These are phyloP conservation scores for Meloe dianella DNA, from an alignment of 2,888 invertebrate genomes.

Conservation along the genomic window DNA sequence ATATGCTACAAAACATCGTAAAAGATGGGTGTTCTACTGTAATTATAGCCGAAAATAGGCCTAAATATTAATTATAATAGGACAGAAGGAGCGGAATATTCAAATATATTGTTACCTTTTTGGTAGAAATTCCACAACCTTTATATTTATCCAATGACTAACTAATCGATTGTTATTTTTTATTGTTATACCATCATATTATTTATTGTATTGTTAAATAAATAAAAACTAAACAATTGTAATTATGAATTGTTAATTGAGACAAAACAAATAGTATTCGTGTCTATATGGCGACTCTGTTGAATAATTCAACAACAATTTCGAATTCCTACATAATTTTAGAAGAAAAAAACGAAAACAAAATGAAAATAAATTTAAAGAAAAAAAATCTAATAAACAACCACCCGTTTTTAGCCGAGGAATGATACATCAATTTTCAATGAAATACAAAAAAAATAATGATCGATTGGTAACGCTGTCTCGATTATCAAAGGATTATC, in stretches of 20 bases:
- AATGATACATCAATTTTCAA: conserved; percentile 58
- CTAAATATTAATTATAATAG: background rate
- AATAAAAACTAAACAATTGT: conserved; percentile 4
- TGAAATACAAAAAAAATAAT: conserved; percentile 58
- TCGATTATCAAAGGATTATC: conserved; percentile 59
- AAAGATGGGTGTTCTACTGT: too few relatives aligned
- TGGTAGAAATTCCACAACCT: background rate
- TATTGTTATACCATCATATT: conserved; percentile 7
- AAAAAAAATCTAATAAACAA: background rate
- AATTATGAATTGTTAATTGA: conserved; percentile 10
- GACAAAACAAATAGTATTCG: conserved; percentile 1
- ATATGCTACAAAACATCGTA: too few relatives aligned
- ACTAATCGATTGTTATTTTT: conserved; percentile 10
- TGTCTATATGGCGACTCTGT: background rate
- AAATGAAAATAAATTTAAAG: background rate
- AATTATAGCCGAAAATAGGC: background rate
- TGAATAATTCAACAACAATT: conserved; percentile 10
- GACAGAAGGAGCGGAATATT: background rate
- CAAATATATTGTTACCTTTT: background rate
- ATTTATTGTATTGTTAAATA: conserved; percentile 4
- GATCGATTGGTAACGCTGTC: conserved; percentile 59
- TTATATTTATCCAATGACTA: conserved; percentile 7
- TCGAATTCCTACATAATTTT: conserved; percentile 10
- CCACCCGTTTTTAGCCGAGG: conserved; percentile 14
- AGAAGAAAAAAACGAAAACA: background rate